A percentile compares a stretch with the other conserved stretches of the same genome.
Conservation (phyloP, 2,797 vertebrate species). For the Pseudopleuronectes americanus region DNA sequence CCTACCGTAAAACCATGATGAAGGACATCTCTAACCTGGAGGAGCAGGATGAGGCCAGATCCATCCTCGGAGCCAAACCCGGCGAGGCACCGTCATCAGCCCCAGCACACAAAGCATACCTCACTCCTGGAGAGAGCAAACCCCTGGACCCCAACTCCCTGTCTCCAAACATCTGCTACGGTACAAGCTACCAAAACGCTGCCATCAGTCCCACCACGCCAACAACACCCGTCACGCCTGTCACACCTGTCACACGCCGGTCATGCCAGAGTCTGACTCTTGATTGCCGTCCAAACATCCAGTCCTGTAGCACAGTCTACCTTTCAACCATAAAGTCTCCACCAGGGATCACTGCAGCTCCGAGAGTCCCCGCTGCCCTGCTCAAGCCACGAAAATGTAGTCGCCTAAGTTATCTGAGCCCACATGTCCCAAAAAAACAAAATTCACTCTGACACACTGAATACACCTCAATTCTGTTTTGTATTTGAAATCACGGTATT, state of each 20-base stretch:
- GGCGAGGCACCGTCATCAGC: slow-evolving; percentile 86
- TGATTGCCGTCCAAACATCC: slow-evolving; percentile 73
- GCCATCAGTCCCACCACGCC: slow-evolving; percentile 79
- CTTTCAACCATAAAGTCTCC: slow-evolving; percentile 43
- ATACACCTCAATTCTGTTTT: slow-evolving; percentile 20
- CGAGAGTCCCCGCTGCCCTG: slow-evolving; percentile 34
- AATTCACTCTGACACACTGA: neutral
- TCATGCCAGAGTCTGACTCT: slow-evolving; percentile 91
- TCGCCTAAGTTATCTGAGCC: slow-evolving; percentile 19
- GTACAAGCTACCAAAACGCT: slow-evolving; percentile 89
- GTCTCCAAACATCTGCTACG: slow-evolving; percentile 91
- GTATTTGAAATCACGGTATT: slow-evolving; percentile 30
- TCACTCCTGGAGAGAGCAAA: slow-evolving; percentile 86
- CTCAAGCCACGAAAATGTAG: slow-evolving; percentile 32
- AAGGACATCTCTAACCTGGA: slow-evolving; percentile 96
- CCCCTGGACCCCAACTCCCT: slow-evolving; percentile 84
- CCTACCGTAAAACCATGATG: slow-evolving; percentile 96
- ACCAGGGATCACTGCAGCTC: slow-evolving; percentile 42
- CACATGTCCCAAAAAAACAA: slow-evolving; percentile 16
- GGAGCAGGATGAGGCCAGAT: slow-evolving; percentile 92
- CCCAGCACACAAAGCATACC: slow-evolving; percentile 85
- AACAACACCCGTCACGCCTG: slow-evolving; percentile 65
- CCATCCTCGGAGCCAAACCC: slow-evolving; percentile 92
- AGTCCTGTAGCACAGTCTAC: slow-evolving; percentile 43
- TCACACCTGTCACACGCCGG: slow-evolving; percentile 81